Base-by-base conservation (phyloP, 2,797 vertebrate species). In the Anableps anableps region DNA sequence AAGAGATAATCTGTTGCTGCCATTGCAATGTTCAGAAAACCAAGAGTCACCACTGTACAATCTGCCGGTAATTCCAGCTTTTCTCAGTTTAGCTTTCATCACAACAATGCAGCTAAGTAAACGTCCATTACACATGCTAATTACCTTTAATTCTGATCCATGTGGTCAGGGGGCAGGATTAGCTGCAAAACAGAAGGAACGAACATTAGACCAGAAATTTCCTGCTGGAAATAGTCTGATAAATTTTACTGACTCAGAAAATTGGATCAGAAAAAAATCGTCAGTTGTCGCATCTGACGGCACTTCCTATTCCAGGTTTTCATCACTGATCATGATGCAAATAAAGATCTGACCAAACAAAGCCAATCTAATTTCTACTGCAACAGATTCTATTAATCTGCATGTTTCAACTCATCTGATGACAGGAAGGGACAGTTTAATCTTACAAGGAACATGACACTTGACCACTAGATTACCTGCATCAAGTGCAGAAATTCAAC, bases 61-160 rank as follows among this genome's bases (percentile, higher is more conserved):
- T 94, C 91, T 94, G 92, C 21, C 90, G 91, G 93, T 92, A 97
- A 97, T 97, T 97, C 97, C 97, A 98, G 97, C 97, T 95, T 88
- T 95, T 90, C 90, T 95, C 91, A 87, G 95, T 96, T 96, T 91
- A 76, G 73, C 34, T 94, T 94, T 98, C 97, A 98, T 98, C 97
- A 97, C 60, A 48, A 94, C 89, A 82, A 19, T 43, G 2, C 17
- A 47, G n/a, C 0, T 51, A 29, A 68, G 26, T 10, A 3, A 31
- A 31, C 1, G 8, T 11, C 1, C 23, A 38, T 4, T 2, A 47
- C 8, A 34, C 1, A 0, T 17, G 9, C 6, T 36, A 10, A 31
- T 0, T 82, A 91, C 88, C 89, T 85, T 70, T 55, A 1, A 76
- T 3, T 64, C 0, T n/a, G 0, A 1, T 26, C 38, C 2, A 36